These are phyloP conservation scores for Luscinia megarhynchos DNA, from an alignment of 2,797 vertebrate genomes.

Conservation along the genomic window DNA sequence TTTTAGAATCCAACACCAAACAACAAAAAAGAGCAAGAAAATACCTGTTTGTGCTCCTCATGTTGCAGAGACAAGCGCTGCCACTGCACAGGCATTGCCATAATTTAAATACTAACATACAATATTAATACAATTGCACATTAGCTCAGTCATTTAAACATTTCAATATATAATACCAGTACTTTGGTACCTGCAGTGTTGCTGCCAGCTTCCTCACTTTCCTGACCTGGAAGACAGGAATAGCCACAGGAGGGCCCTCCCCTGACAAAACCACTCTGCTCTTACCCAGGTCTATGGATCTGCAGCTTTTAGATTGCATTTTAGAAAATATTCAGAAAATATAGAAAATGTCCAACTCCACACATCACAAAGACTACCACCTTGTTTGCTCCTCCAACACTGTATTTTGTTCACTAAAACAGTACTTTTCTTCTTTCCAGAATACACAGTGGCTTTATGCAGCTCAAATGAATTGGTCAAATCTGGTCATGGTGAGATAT, in stretches of 20 bases:
- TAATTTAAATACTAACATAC: accelerated
- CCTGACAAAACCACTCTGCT: not conserved
- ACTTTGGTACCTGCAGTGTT: not conserved
- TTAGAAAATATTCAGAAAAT: not conserved
- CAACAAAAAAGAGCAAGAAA: not conserved
- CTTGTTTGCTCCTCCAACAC: not conserved
- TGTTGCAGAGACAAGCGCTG: accelerated
- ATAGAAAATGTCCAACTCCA: not conserved
- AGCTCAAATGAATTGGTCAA: not conserved
- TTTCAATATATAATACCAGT: accelerated
- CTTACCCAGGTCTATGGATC: not conserved
- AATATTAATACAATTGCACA: not conserved
- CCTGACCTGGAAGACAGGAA: not conserved
- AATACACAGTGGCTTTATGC: not conserved
- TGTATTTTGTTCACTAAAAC: not conserved
- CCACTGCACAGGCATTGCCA: accelerated
- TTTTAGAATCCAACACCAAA: not conserved
- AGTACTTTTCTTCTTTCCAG: not conserved
- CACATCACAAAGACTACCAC: accelerated
- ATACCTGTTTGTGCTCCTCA: not conserved
- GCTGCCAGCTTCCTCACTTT: not conserved
- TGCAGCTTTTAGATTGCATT: not conserved
- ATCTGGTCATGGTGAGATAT: not conserved
- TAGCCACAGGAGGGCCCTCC: not conserved
- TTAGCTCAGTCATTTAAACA: not conserved